Evolutionary conservation across 2,888 invertebrate genomes (phyloP).

Genomic region (Tetranychus piercei): DNA sequence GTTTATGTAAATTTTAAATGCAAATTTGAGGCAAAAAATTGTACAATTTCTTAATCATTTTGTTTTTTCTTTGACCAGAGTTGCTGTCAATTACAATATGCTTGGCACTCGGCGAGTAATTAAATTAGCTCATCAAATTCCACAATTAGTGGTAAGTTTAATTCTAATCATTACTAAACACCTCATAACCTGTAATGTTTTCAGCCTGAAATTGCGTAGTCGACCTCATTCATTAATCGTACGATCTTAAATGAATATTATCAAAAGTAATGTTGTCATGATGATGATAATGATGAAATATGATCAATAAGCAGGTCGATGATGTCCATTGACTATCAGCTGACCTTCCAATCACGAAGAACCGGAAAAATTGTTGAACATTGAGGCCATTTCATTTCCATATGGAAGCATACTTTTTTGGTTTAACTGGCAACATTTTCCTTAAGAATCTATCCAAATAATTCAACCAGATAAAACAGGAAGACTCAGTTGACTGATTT

Average conservation of each 20-base stretch:
- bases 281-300: not conserved
- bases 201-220: not conserved
- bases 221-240: not conserved
- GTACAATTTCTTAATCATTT: not conserved
- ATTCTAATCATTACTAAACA: not conserved
- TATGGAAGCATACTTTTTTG: not conserved
- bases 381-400: not conserved
- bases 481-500: not conserved
- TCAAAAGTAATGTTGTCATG: no score
- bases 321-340: not conserved
- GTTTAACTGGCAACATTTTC: not conserved
- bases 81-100: constrained; percentile 63
- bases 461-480: not conserved
- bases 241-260: not conserved
- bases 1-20: not conserved
- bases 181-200: no score
- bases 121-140: constrained; percentile 48
- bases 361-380: not conserved
- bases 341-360: not conserved
- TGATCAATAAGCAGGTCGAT: not conserved
- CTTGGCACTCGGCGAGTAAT: constrained; percentile 61
- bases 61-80: constrained; percentile 28
- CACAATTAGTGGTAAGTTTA: constrained; percentile 34
- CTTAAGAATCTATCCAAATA: not conserved
- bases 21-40: not conserved